Base-by-base conservation (phyloP, 2,888 invertebrate genomes). In the Epistrophella euchroma region DNA sequence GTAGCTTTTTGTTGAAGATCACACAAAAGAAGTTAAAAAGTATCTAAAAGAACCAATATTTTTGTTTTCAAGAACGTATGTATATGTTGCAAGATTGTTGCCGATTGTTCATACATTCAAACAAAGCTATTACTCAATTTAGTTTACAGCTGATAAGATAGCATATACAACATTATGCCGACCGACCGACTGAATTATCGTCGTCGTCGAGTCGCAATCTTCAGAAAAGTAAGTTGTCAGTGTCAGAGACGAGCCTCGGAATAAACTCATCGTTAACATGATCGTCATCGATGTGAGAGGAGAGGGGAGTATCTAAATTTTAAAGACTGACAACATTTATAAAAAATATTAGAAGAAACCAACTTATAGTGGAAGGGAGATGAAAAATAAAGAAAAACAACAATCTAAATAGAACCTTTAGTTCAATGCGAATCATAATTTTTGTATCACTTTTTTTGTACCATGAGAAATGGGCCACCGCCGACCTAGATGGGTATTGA, bases 381-480 rank as follows among this genome's bases (percentile, higher is more conserved):
- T 58, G 56, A 40, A 83, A 45, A 45, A 75, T 47, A 68, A 75
- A 64, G 52, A 66, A 28, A 25, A 76, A 58, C 70, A 58, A 64
- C 64, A 80, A 70, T 79, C 43, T 68, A 25, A 68, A 68, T 6
- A 76, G 72, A 85, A 85, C 72, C 84, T 85, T 80, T 68, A 72
- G 79, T 71, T 84, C 75, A 76, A 85, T 80, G 80, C 80, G 76
- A 76, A 85, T 85, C 75, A 55, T 72, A 52, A 66, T 19, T 85
- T 85, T 85, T 76, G 83, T 66, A 82, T 82, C 15, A 32, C 40
- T 68, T 47, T 74, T 58, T 79, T 79, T 72, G 71, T 68, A 62
- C 35, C 66, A 52, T 85, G 85, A 81, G 85, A 85, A 85, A 85
- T 85, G 76, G 81, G 85, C 81, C 85, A 85, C 76, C 76, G 64